These are phyloP conservation scores for Microcaecilia unicolor DNA, from an alignment of 2,797 vertebrate genomes.

Conservation along the genomic window DNA sequence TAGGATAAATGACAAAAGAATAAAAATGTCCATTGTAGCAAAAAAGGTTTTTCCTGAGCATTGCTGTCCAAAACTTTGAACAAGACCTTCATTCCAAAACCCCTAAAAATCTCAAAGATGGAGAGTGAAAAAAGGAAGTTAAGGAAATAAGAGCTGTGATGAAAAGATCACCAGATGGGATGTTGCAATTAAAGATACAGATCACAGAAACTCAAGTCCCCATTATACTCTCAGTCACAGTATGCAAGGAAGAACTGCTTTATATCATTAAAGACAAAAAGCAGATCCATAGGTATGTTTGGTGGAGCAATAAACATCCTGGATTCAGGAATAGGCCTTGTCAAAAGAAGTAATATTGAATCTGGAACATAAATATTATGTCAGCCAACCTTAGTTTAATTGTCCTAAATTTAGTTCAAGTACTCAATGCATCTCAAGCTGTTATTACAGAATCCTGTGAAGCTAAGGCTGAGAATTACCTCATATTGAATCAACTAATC, in stretches of 20 bases:
- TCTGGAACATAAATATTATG: conserved; percentile 69
- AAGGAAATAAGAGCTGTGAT: conserved; percentile 23
- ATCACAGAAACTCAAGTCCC: conserved; percentile 57
- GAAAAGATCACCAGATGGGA: conserved; percentile 45
- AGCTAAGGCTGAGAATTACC: too few relatives aligned
- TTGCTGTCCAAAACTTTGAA: too few relatives aligned
- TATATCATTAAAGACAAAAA: conserved; percentile 69
- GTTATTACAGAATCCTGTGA: conserved; percentile 65
- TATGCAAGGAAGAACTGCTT: conserved; percentile 58
- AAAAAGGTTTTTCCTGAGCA: too few relatives aligned
- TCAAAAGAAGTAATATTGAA: conserved; percentile 69
- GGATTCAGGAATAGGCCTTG: conserved; percentile 65
- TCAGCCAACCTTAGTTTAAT: conserved; percentile 73
- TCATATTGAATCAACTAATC: too few relatives aligned
- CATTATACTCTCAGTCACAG: conserved; percentile 46
- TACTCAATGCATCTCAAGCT: conserved; percentile 70
- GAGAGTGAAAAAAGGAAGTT: conserved; percentile 24
- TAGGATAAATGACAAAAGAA: conserved; percentile 11
- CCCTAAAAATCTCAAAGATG: conserved; percentile 4
- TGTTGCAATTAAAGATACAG: conserved; percentile 62
- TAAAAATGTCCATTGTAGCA: conserved; percentile 5
- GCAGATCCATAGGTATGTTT: conserved; percentile 75
- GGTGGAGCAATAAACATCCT: conserved; percentile 78
- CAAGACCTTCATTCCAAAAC: too few relatives aligned
- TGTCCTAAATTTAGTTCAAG: conserved; percentile 72